Conservation (phyloP, 2,888 invertebrate species). For the Erpobdella octoculata region DNA sequence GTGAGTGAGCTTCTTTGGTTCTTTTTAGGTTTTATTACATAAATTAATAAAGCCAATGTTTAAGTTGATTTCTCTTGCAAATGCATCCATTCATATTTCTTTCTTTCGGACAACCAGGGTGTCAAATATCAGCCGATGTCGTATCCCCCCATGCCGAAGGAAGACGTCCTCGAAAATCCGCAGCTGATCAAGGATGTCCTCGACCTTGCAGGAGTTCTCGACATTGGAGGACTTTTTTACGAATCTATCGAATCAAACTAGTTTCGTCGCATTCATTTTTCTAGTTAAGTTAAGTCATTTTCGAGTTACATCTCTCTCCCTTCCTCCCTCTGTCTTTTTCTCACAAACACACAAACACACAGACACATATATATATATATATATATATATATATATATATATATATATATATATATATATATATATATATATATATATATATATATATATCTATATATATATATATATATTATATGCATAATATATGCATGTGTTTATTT, state of each 20-base stretch:
- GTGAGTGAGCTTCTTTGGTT: slow-evolving; percentile 50
- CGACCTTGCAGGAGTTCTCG: slow-evolving; percentile 73
- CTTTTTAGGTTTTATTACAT: neutral
- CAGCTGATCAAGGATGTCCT: slow-evolving; percentile 64
- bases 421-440: too few relatives aligned
- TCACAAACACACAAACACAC: too few relatives aligned
- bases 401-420: too few relatives aligned
- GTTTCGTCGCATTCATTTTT: neutral
- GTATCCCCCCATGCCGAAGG: slow-evolving; percentile 76
- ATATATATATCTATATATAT: too few relatives aligned
- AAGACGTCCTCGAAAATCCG: slow-evolving; percentile 76
- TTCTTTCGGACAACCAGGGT: slow-evolving; percentile 58
- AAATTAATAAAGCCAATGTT: neutral
- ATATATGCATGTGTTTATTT: too few relatives aligned
- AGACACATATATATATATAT: too few relatives aligned
- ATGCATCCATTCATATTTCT: neutral
- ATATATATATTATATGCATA: too few relatives aligned
- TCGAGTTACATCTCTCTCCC: neutral
- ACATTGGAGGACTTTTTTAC: slow-evolving; percentile 68
- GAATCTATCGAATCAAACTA: slow-evolving; percentile 47
- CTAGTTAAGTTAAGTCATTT: neutral
- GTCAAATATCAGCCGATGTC: slow-evolving; percentile 77
- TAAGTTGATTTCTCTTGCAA: neutral
- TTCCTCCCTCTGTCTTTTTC: neutral
- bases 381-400: too few relatives aligned